These are phyloP conservation scores for Leptobrachium ailaonicum DNA, from an alignment of 2,113 vertebrate genomes.

Conservation along the genomic window DNA sequence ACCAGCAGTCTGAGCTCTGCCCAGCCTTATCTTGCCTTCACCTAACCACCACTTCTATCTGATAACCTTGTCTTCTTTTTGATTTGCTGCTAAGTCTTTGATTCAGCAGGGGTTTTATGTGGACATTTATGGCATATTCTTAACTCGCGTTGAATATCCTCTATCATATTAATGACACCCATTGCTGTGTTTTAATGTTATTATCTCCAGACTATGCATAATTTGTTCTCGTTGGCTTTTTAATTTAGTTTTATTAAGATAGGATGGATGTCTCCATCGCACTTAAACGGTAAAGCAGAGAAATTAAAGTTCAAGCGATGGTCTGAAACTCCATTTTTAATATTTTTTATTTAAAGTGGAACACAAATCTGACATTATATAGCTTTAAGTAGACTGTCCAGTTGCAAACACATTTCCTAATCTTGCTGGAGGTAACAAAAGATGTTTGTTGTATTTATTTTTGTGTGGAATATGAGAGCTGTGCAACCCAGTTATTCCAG, in stretches of 20 bases:
- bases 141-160: slow-evolving; percentile 19
- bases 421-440: background rate
- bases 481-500: background rate
- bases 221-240: slow-evolving; percentile 35
- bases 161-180: slow-evolving; percentile 31
- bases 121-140: slow-evolving; percentile 27
- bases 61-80: slow-evolving; percentile 50
- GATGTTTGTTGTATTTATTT: too few relatives aligned
- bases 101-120: slow-evolving; percentile 18
- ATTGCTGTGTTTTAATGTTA: slow-evolving; percentile 38
- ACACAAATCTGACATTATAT: too few relatives aligned
- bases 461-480: too few relatives aligned
- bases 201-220: slow-evolving; percentile 24
- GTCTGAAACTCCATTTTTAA: too few relatives aligned
- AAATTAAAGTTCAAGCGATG: background rate
- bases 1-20: slow-evolving; percentile 33
- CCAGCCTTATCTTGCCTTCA: slow-evolving; percentile 44
- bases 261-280: slow-evolving; percentile 19
- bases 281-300: background rate
- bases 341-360: too few relatives aligned
- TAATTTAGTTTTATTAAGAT: slow-evolving; percentile 6
- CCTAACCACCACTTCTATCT: slow-evolving; percentile 17
- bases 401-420: background rate
- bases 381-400: background rate
- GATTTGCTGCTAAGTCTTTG: slow-evolving; percentile 41